Evolutionary conservation across 2,113 vertebrate genomes (phyloP), one percentile per base, ranked within the genome.

Genomic region (Gymnocephalus cernua): DNA sequence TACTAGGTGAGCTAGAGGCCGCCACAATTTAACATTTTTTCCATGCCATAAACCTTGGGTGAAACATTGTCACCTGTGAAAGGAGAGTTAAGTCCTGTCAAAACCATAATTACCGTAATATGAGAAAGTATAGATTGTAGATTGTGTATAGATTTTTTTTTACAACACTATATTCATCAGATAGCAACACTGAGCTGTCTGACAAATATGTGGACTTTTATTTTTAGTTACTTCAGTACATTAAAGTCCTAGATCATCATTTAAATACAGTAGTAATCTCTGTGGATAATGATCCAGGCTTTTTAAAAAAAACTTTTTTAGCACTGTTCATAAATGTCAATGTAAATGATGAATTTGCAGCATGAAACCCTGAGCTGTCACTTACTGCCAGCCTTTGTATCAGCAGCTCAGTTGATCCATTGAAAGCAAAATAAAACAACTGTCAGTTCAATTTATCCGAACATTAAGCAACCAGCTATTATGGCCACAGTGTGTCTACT

Each of bases 361-460:
- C 61, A 9, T 59, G 7, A 61, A 67, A 38, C 8, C 3, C 25
- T 3, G 23, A 32, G 38, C 48, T 50, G 48, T 58, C 69, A 61
- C 72, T 66, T 16, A 5, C 18, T 15, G 21, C 29, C 21, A 6
- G 58, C 11, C 27, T 32, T 53, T 41, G 14, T 18, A 62, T 45
- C 44, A 64, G 14, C 48, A 18, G 45, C 64, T 82, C 41, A 21
- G 11, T 56, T 10, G 4, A 16, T 61, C 54, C 27, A 48, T n/a
- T 53, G 13, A 57, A 54, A 77, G 29, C 14, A 9, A 66, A 70
- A 75, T 56, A 19, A 47, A 85, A 76, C 50, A 38, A 41, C 25
- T 74, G 47, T 67, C 61, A 58, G n/a, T 38, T 69, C 6, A 61
- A 3, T 50, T 74, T 15, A 63, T 63, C 11, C 18, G 38, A 32